Base-by-base conservation (phyloP, 2,888 invertebrate genomes). In the Celastrina argiolus region DNA sequence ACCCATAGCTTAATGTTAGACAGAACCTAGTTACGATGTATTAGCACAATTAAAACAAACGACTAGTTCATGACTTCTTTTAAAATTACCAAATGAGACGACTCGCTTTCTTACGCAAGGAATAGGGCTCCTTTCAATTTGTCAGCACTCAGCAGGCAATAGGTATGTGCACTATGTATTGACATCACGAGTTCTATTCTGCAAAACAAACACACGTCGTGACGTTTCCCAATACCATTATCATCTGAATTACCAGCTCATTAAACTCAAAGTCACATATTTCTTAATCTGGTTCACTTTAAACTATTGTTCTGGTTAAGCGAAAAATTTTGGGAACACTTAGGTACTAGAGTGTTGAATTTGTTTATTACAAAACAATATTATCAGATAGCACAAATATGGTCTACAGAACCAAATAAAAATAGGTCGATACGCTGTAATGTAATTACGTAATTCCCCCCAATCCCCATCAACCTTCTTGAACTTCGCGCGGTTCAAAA, bases 181-280 rank as follows among this genome's bases (percentile, higher is more conserved):
- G 59, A 67, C 70, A 66, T 69, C 70, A 70, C 70, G 70, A 70
- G 67, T 26, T 64, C 51, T 58, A 68, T 70, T 66, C 67, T 67
- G 66, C 58, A 66, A 69, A 67, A 69, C 69, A 69, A 70, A 70
- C 70, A 66, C 68, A 56, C 63, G 69, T 66, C 67, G 68, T 68
- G 72, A 69, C 70, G 72, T 69, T 70, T 66, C 70, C 66, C 66
- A 66, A 66, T 66, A 4, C 61, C 18, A 61, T 61, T 61, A 61
- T 61, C 61, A 36, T 61, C 39, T 61, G 61, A 61, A 61, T 61
- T 61, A 61, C 61, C 61, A 61, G 18, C 61, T 61, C 59, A 61
- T 61, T 61, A 39, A 61, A 39, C 14, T 22, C 61, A 39, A 61
- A 61, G 61, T 61, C 61, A 22, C 61, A 18, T 61, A 61, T 22